phyloP scores from a whole-genome alignment of 2,113 vertebrate genomes.

The Semnopithecus entellus region DNA sequence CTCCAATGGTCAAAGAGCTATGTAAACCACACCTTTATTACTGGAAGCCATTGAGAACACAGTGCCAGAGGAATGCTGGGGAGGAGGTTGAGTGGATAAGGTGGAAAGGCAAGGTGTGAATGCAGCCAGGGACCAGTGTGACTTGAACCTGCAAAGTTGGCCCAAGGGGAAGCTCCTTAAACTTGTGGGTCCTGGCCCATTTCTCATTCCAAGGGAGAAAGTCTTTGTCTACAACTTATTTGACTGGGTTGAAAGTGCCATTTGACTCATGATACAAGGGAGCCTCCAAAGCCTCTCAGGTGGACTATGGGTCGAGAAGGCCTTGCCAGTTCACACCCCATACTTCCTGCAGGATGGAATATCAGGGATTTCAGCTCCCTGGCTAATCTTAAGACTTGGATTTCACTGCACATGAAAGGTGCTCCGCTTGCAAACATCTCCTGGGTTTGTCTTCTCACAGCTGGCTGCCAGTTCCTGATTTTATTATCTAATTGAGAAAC shows the following conservation, averaged over 20 bases:
- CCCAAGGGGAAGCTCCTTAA: neutral
- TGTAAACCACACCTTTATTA: neutral
- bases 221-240: neutral
- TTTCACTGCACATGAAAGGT: neutral
- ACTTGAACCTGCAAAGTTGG: neutral
- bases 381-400: neutral
- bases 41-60: neutral
- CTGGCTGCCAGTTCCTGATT: neutral
- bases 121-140: neutral
- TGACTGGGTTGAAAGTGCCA: neutral
- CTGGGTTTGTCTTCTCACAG: neutral
- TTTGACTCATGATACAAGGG: neutral
- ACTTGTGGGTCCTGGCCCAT: neutral
- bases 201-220: neutral
- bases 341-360: neutral
- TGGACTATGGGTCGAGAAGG: neutral
- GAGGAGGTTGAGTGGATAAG: neutral
- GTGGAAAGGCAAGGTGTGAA: neutral
- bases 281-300: neutral
- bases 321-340: neutral
- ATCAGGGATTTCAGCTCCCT: neutral
- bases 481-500: neutral
- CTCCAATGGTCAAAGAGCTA: neutral
- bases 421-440: neutral
- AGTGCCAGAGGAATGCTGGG: neutral